Percentiles rank a stretch among this genome's conserved stretches.
These are phyloP conservation scores for Sturnus vulgaris DNA, from an alignment of 2,113 vertebrate genomes.

Conservation along the genomic window DNA sequence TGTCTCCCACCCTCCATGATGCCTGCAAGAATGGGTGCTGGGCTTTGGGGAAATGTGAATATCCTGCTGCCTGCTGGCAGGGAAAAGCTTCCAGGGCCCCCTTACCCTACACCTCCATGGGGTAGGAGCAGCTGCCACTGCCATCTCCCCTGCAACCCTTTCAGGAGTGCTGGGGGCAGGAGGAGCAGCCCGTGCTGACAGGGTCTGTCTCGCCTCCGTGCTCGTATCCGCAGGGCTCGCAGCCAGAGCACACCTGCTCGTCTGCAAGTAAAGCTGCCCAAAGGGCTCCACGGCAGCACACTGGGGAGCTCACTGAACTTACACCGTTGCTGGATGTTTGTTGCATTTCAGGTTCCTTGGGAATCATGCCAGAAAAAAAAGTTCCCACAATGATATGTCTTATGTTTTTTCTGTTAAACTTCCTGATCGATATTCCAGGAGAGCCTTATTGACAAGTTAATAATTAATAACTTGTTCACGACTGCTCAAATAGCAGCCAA, in stretches of 20 bases:
- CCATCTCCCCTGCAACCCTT: neutral
- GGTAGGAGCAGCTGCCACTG: neutral
- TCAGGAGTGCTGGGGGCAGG: neutral
- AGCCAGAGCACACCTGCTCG: neutral
- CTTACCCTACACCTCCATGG: neutral
- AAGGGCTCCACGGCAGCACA: neutral
- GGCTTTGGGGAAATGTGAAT: neutral
- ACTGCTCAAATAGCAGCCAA: neutral
- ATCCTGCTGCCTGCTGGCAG: fast-evolving
- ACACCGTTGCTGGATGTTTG: neutral
- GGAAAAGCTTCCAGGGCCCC: neutral
- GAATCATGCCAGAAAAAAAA: neutral
- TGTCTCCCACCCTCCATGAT: neutral
- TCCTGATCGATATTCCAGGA: neutral
- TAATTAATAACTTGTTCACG: slow-evolving; percentile 2
- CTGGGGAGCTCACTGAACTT: neutral
- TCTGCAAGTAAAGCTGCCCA: neutral
- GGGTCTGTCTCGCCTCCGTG: neutral
- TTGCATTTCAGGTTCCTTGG: neutral
- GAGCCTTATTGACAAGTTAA: neutral
- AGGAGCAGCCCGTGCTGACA: neutral
- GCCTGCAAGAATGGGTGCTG: neutral
- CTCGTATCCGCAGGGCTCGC: fast-evolving
- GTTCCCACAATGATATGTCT: neutral
- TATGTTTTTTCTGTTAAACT: neutral